Percentiles rank a stretch among this genome's conserved stretches.
phyloP scores from a whole-genome alignment of 2,113 vertebrate species.

The Pavo muticus region DNA sequence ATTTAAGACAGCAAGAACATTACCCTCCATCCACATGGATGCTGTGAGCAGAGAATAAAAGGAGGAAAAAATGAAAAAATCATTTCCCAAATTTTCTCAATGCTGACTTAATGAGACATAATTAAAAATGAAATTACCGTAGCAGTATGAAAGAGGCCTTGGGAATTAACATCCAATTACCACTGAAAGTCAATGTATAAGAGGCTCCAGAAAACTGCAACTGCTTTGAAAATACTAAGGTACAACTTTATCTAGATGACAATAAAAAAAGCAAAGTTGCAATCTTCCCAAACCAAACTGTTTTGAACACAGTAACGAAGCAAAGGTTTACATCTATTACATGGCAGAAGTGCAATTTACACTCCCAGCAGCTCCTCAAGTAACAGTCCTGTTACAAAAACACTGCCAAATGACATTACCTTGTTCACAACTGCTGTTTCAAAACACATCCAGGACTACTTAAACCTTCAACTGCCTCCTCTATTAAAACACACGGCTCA shows the following conservation, averaged over 20 bases:
- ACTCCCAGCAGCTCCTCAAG: neutral
- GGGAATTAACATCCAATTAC: neutral
- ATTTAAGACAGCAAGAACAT: neutral
- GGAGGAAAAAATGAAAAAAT: neutral
- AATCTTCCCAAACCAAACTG: neutral
- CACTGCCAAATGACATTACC: neutral
- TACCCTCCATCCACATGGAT: neutral
- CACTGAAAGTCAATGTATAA: neutral
- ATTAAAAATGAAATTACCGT: neutral
- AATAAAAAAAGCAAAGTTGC: neutral
- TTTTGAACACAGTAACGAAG: neutral
- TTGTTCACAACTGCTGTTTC: neutral
- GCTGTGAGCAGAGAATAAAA: neutral
- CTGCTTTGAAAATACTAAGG: neutral
- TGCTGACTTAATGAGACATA: neutral
- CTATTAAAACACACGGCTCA: neutral
- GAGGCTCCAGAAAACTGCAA: neutral
- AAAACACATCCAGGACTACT: neutral
- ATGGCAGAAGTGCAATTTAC: neutral
- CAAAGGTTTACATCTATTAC: neutral
- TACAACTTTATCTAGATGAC: neutral
- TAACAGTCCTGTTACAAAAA: neutral
- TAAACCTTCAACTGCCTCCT: neutral
- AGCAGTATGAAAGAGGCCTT: neutral
- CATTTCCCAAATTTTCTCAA: neutral